Evolutionary conservation across 64 coral and sea anemone genomes (phyloP), one percentile per base, ranked within the genome.

Genomic region (Orbicella faveolata): DNA sequence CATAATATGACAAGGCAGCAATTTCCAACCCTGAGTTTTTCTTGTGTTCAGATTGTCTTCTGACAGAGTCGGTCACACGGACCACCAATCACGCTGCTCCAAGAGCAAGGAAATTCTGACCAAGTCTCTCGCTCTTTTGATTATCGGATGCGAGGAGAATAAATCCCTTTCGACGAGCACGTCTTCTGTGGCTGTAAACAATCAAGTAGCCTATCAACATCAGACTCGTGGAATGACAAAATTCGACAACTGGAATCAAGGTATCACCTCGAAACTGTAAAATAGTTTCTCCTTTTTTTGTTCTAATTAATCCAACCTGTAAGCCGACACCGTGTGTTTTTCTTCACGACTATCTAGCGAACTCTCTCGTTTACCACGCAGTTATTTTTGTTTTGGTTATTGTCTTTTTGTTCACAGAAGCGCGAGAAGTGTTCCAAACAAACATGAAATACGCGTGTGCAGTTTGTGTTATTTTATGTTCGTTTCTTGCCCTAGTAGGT

Each of bases 11-110:
- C 67, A 70, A n/a, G 6, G 67, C 67, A 70, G 1, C n/a, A 33
- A 2, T 68, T 52, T 85, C 39, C 37, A 72, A 85, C 82, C 82
- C 70, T 52, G 36, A 11, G 82, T 14, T 72, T 73, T 72, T 85
- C 82, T 85, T 85, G 82, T 85, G 82, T 85, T 73, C 65, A 39
- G 36, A 85, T 85, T 85, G 82, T 85, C 63, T 26, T 85, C 11
- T 85, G 82, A 85, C 82, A 85, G 21, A 9, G 23, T 14, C 51
- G 65, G 82, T 85, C 82, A 85, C 44, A 52, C 65, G 82, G 36
- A 72, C 66, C 82, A 85, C 62, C 63, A 85, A 30, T 85, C 37
- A 65, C 63, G 9, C 18, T 17, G 20, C 36, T 21, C 39, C 64
- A 20, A 52, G 2, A 4, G 64, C 11, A 48, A 16, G n/a, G 21